Conservation (phyloP, 2,797 vertebrate species). For the Artibeus jamaicensis region DNA sequence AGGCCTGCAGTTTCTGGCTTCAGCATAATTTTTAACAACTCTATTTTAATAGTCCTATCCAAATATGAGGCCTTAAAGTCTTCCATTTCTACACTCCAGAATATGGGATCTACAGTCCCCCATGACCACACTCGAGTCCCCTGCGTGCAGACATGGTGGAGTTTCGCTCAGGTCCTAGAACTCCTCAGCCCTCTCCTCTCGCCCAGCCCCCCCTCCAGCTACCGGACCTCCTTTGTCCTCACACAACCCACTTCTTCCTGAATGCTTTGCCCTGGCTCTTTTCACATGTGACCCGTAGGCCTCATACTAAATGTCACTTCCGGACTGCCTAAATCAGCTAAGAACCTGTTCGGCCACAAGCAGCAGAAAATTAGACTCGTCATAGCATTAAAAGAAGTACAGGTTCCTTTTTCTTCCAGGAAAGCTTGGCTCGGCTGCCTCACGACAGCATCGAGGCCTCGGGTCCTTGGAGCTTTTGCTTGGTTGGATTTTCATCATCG, state of each 20-base stretch:
- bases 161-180: neutral
- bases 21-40: neutral
- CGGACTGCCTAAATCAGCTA: neutral
- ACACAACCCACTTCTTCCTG: neutral
- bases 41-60: neutral
- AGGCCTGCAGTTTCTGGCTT: neutral
- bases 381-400: neutral
- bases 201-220: rapidly evolving
- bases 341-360: neutral
- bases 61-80: neutral
- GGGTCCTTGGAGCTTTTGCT: neutral
- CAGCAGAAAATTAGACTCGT: neutral
- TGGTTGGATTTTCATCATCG: neutral
- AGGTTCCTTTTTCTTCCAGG: neutral
- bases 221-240: neutral
- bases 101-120: neutral
- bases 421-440: neutral
- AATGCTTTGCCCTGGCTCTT: neutral
- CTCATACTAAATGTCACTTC: neutral
- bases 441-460: neutral
- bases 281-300: neutral
- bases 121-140: neutral
- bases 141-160: neutral
- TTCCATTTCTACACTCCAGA: neutral
- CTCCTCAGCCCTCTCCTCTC: neutral